Conservation (phyloP, 2,113 vertebrate genomes). For the Triplophysa dalaica region DNA sequence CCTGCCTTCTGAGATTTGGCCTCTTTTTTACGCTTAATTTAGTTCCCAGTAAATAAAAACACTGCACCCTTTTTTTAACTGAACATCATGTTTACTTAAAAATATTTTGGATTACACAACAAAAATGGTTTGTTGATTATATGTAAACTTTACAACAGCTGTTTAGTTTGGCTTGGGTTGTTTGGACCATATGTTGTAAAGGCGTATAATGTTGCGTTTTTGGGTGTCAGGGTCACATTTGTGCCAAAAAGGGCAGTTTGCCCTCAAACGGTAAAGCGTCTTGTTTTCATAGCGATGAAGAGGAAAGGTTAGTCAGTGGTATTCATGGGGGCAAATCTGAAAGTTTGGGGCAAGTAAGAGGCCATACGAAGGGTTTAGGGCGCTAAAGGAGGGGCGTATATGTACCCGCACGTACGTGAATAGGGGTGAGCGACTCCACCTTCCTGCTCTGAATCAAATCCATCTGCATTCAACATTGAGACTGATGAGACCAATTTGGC, state of each 20-base stretch:
- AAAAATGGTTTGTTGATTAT: too few species aligned
- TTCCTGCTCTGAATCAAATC: slow-evolving; percentile 96
- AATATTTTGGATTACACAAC: too few species aligned
- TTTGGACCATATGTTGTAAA: not conserved
- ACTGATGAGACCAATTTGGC: slow-evolving; percentile 99
- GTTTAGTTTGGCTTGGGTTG: not conserved
- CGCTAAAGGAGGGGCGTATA: not conserved
- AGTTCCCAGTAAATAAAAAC: too few species aligned
- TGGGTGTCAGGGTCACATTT: not conserved
- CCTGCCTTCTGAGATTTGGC: too few species aligned
- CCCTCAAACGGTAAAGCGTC: not conserved
- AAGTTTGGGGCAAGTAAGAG: not conserved
- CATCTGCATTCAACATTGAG: slow-evolving; percentile 99
- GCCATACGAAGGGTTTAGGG: not conserved
- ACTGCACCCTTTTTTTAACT: too few species aligned
- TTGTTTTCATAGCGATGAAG: not conserved
- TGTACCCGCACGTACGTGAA: not conserved
- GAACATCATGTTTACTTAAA: too few species aligned
- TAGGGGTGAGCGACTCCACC: slow-evolving; percentile 73
- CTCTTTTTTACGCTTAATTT: too few species aligned
- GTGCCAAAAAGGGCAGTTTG: not conserved
- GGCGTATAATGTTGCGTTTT: not conserved
- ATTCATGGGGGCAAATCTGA: not conserved
- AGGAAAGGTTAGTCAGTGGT: not conserved
- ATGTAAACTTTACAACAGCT: too few species aligned